Evolutionary conservation across 2,888 invertebrate genomes (phyloP), one percentile per base, ranked within the genome.

Genomic region (Tetramorium bicarinatum): DNA sequence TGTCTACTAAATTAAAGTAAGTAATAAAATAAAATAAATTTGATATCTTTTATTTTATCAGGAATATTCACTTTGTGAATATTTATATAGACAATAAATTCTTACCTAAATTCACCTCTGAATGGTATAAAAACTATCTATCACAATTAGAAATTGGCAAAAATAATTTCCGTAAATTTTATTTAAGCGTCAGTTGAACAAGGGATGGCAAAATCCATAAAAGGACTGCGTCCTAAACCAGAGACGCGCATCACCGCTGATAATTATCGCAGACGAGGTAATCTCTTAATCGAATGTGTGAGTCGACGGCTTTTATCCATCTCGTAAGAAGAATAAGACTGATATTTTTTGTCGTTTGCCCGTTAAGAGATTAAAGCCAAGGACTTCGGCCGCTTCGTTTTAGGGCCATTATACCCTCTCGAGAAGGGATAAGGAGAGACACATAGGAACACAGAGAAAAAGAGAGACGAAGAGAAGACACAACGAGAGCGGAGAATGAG

Each of bases 301-400:
- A 87, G 87, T 38, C 49, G 49, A 82, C 87, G 82, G 83, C 79
- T 79, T 82, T 85, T 71, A 76, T 83, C 82, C 80, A 76, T 87
- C 80, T 87, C 76, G 80, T 34, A 83, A 85, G 86, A 87, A 91
- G 85, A 91, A 90, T 91, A 89, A 91, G 91, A 91, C 92, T 92
- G 88, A 93, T 92, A 91, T 91, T 91, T 92, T 91, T 90, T 89
- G 91, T 89, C 93, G 91, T 91, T 93, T 91, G 92, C 90, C 92
- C 92, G 93, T 94, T 94, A 94, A 94, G 93, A 94, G 94, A 94
- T 94, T 94, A 94, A 94, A 93, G 93, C 91, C 87, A 87, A 88
- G 85, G 88, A 90, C 86, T 86, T 91, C 85, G 89, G 87, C 82
- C 88, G 91, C 89, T 93, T 93, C 93, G 91, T 93, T 94, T 93